These are phyloP conservation scores for Frankliniella intonsa DNA, from an alignment of 2,888 invertebrate species.

Conservation along the genomic window DNA sequence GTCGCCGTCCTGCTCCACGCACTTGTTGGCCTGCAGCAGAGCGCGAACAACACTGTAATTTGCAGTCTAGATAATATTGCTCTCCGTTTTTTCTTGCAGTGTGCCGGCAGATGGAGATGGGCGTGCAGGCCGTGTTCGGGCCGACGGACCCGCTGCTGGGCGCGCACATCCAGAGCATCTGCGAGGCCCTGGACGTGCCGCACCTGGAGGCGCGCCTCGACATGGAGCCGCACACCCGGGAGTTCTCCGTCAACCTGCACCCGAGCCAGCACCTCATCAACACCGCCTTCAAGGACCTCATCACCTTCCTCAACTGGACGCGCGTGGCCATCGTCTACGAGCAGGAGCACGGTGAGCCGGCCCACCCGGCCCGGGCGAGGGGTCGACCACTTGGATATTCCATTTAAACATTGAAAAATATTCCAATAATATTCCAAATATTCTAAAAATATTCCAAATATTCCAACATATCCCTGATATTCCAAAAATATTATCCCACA, in stretches of 20 bases:
- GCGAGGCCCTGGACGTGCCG: constrained; percentile 83
- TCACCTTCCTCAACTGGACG: constrained; percentile 86
- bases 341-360: constrained; percentile 75
- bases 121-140: constrained; percentile 83
- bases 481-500: too few relatives aligned
- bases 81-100: constrained; percentile 51
- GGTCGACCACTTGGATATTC: too few relatives aligned
- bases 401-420: too few relatives aligned
- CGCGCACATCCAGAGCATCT: constrained; percentile 81
- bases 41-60: too few relatives aligned
- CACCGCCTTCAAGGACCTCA: constrained; percentile 77
- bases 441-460: too few relatives aligned
- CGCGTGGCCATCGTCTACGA: constrained; percentile 90
- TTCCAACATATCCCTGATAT: too few relatives aligned
- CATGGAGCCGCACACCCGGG: constrained; percentile 59
- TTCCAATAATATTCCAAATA: too few relatives aligned
- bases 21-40: too few relatives aligned
- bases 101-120: constrained; percentile 74
- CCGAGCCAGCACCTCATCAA: constrained; percentile 79
- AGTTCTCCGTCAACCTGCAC: constrained; percentile 82
- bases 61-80: too few relatives aligned
- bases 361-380: too few relatives aligned
- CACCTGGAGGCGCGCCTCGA: constrained; percentile 75
- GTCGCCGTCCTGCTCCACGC: too few relatives aligned
- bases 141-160: constrained; percentile 78